Evolutionary conservation across 2,888 invertebrate species (phyloP), one percentile per base, ranked within the genome.

Genomic region (Platypus cylindrus): DNA sequence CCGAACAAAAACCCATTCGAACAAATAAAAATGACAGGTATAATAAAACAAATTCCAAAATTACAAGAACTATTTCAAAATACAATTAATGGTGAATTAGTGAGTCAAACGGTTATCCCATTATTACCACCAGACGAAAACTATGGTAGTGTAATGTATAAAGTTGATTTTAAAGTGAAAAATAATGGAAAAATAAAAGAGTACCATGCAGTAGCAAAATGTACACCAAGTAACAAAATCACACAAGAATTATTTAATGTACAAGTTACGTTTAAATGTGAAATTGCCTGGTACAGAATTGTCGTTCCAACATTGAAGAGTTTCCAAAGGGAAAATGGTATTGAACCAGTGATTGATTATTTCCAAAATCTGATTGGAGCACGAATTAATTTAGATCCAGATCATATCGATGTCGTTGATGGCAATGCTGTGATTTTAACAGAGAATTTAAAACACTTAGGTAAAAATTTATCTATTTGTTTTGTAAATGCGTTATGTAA

Each of bases 351-450:
- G 0, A 57, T 65, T 18, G 59, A 69, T 26, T 53, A 63, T 2
- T 56, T 64, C 26, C 44, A 48, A 5, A 43, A 42, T 29, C 41
- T 38, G 38, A 48, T 42, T 30, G 51, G 47, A 14, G 54, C 56
- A 24, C 42, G 48, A 22, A 37, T 46, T 15, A 51, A 45, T 41
- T 41, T 50, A 29, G 33, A 36, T 15, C 34, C 44, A 7, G 31
- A 29, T n/a, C 37, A 32, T 20, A n/a, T n/a, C n/a, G 45, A 40
- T 3, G 49, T 48, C n/a, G 62, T 69, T 2, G 68, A 69, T 41
- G 58, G 65, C 0, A 55, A 71, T 41, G 68, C 70, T 1, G 60
- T 66, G 1, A 54, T 72, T 14, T 39, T 72, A 2, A 49, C 70
- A 47, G 68, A 71, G 41, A 70, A 72, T 49, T 45, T 71, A 3